Evolutionary conservation across 2,797 vertebrate genomes (phyloP).

Genomic region (Rhadinocentrus ornatus): DNA sequence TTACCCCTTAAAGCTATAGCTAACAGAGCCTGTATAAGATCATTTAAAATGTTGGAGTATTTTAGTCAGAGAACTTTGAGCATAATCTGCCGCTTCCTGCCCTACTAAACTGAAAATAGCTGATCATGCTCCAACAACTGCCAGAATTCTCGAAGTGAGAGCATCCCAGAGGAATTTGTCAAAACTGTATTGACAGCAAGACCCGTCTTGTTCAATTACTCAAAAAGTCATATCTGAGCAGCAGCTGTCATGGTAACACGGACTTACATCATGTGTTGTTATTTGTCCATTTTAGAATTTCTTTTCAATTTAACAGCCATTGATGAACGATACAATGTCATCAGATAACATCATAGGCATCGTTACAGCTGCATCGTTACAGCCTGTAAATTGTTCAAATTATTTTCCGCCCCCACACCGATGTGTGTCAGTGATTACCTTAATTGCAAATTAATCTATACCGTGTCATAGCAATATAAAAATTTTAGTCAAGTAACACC

Average conservation of each 20-base stretch:
- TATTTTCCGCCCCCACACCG: neutral
- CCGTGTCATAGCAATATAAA: neutral
- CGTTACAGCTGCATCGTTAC: neutral
- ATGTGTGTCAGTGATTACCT: neutral
- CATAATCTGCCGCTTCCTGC: neutral
- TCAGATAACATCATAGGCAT: neutral
- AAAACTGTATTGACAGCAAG: neutral
- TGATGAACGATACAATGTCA: neutral
- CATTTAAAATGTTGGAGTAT: slow-evolving; percentile 3
- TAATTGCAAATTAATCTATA: neutral
- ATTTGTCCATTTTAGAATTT: neutral
- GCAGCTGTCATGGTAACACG: slow-evolving; percentile 4
- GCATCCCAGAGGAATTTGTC: neutral
- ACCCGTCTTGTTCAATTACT: neutral
- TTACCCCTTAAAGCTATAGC: neutral
- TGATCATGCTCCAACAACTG: neutral
- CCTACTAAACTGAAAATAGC: slow-evolving; percentile 7
- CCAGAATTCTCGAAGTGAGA: neutral
- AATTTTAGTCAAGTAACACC: neutral
- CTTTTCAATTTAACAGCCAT: neutral
- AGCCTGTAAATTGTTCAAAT: neutral
- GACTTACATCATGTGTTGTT: neutral
- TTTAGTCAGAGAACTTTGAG: neutral
- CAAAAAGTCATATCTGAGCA: slow-evolving; percentile 2
- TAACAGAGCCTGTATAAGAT: neutral